Conservation (phyloP, 2,113 vertebrate genomes). For the Istiophorus platypterus region DNA sequence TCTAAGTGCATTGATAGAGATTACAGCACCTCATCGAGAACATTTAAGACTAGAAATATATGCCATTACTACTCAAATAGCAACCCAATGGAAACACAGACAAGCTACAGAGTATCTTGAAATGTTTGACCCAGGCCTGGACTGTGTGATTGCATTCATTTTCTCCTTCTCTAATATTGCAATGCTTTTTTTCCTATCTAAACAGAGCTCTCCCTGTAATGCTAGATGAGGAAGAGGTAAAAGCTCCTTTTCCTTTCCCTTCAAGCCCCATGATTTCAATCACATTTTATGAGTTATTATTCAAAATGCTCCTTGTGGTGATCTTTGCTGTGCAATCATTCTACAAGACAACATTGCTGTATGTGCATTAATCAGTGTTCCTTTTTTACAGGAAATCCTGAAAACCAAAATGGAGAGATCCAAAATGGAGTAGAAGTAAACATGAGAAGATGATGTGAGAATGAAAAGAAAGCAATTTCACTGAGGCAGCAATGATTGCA, state of each 20-base stretch:
- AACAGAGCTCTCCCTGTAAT: conserved; percentile 83
- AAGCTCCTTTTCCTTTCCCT: not conserved
- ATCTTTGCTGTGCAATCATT: not conserved
- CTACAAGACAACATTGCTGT: conserved; percentile 1
- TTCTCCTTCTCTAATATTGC: not conserved
- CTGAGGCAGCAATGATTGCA: conserved; percentile 42
- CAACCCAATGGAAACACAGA: not conserved
- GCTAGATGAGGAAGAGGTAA: conserved; percentile 86
- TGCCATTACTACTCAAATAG: not conserved
- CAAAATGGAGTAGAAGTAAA: conserved; percentile 82
- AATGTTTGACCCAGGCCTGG: not conserved
- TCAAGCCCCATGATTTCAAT: conserved; percentile 54
- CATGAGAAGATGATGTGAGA: not conserved
- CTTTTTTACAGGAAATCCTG: conserved; percentile 75
- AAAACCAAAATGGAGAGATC: conserved; percentile 86
- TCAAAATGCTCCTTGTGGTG: conserved; percentile 18
- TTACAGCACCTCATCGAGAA: not conserved
- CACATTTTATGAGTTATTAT: conserved; percentile 33
- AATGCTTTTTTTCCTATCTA: not conserved
- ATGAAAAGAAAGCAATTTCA: conserved; percentile 3
- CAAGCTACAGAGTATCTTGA: no score
- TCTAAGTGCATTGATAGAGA: conserved; percentile 1
- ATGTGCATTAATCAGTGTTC: not conserved
- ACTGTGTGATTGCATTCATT: not conserved
- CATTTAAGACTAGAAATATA: not conserved